Conservation (phyloP, 2,888 invertebrate species). For the Papilio elwesi region DNA sequence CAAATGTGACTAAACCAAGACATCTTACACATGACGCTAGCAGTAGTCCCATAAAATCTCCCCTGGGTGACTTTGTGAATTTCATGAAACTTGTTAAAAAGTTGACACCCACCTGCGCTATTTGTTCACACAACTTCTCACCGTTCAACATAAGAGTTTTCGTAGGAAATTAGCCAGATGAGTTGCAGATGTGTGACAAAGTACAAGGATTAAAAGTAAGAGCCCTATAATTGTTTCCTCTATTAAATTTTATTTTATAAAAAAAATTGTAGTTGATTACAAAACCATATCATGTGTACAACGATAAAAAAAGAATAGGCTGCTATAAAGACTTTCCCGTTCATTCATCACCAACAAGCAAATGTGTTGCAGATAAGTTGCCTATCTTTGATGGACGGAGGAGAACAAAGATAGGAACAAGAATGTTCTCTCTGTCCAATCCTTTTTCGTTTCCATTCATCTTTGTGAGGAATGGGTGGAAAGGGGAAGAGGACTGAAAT, state of each 20-base stretch:
- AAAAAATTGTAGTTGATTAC: not conserved
- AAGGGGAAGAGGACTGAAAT: too few species aligned
- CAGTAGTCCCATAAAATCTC: constrained; percentile 27
- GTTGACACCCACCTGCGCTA: constrained; percentile 39
- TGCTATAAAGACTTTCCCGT: too few species aligned
- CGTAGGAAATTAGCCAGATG: constrained; percentile 29
- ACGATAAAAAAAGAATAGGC: too few species aligned
- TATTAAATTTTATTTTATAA: not conserved
- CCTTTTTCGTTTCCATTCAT: too few species aligned
- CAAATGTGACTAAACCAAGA: constrained; percentile 15
- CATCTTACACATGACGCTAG: constrained; percentile 21
- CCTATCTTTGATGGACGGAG: too few species aligned
- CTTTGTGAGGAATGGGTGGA: too few species aligned
- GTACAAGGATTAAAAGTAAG: constrained; percentile 23
- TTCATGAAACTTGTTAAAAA: constrained; percentile 36
- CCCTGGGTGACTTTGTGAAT: constrained; percentile 39
- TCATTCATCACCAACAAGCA: too few species aligned
- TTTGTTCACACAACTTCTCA: constrained; percentile 37
- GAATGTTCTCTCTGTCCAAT: too few species aligned
- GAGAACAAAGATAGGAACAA: too few species aligned
- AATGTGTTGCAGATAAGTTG: too few species aligned
- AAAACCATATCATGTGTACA: too few species aligned
- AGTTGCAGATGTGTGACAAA: constrained; percentile 16
- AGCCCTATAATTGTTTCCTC: constrained; percentile 1
- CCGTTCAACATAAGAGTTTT: constrained; percentile 36